A percentile compares a stretch with the other conserved stretches of the same genome.
Evolutionary conservation across 2,113 vertebrate genomes (phyloP).

Genomic region (Sapayoa aenigma): DNA sequence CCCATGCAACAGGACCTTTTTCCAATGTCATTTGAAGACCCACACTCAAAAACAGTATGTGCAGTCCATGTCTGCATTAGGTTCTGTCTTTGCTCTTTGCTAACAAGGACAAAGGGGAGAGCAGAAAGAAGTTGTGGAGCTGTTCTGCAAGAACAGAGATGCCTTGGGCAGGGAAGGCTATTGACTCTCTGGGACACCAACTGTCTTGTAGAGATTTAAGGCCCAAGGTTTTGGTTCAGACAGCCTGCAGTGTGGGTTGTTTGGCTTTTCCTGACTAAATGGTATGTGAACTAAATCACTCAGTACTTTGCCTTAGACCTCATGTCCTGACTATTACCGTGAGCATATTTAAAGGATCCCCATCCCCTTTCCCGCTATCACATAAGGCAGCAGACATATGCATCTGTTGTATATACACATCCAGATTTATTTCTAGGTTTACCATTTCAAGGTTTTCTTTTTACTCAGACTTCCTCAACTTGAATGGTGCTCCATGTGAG

Average conservation of each 20-base stretch:
- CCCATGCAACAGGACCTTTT: neutral
- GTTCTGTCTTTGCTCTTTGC: neutral
- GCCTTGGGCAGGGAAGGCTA: neutral
- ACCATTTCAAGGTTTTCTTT: neutral
- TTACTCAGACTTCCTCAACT: neutral
- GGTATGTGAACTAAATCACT: neutral
- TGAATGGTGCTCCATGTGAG: neutral
- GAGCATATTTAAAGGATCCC: neutral
- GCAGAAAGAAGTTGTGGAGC: neutral
- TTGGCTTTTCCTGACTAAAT: neutral
- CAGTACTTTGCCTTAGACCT: slow-evolving; percentile 2
- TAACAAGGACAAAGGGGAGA: neutral
- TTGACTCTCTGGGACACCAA: neutral
- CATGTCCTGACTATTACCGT: neutral
- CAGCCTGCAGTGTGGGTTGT: neutral
- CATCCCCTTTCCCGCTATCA: neutral
- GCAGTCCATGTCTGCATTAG: neutral
- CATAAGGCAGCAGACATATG: neutral
- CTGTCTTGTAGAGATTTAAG: neutral
- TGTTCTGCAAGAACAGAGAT: neutral
- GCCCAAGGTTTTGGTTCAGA: neutral
- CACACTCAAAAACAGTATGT: neutral
- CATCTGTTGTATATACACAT: neutral
- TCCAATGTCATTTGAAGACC: neutral
- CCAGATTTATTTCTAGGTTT: neutral